Base-by-base conservation (phyloP, 2,797 vertebrate genomes). In the Eulemur rubriventer region DNA sequence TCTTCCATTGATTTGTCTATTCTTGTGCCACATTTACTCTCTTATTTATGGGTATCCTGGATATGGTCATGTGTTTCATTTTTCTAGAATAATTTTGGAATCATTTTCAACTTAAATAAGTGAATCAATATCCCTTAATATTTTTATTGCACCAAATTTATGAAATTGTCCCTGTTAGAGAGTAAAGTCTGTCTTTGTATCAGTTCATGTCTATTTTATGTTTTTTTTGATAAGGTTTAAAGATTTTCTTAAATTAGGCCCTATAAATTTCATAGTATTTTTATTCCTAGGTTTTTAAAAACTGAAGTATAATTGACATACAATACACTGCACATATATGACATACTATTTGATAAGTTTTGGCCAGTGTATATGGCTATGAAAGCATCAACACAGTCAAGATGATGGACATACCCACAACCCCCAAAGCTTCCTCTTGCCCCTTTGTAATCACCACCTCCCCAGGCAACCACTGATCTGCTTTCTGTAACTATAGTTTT, bases 71-170 rank as follows among this genome's bases (percentile, higher is more conserved):
- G 46, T 72, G 33, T 91, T 78, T 88, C 7, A 43, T 43, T 89
- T 92, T 73, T 84, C 10, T 35, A 92, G 72, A 89, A 67, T 92
- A 72, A 89, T 73, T 89, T 67, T 79, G 63, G 48, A 84, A 80
- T 88, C n/a, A 65, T 79, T 89, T 72, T 92, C 46, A 92, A 78
- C 22, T 78, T 96, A 91, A 57, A 50, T 70, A 88, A 55, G 30
- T 78, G 72, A 88, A 79, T 79, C 63, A 83, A 24, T 43, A 78
- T 38, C 24, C 50, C 43, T 50, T 86, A 30, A 43, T 76, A 61
- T 76, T 81, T 81, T 76, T 87, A 30, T 52, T 81, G 18, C 30
- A 70, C 41, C 33, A 28, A 76, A 46, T 55, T 94, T 69, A 82
- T 76, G 52, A 91, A 88, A 70, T 57, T 12, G 33, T 76, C 35